Evolutionary conservation across 2,113 vertebrate genomes (phyloP), one percentile per base, ranked within the genome.

Genomic region (Macquaria australasica): DNA sequence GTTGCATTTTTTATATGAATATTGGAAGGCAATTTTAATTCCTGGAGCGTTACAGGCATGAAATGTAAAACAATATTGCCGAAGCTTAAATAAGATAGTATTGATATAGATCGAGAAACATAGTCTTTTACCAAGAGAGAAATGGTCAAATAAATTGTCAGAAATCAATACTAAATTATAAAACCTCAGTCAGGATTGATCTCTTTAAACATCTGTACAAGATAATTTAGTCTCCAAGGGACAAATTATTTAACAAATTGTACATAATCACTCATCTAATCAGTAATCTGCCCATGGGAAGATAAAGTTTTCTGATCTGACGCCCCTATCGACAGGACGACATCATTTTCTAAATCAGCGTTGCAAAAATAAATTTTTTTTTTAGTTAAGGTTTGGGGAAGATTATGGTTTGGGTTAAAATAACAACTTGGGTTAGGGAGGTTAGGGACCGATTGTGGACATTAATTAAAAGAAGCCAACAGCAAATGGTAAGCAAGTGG

Each of bases 261-360:
- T 37, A 43, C 20, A 15, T 70, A 74, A 85, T 81, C 50, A 73
- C 63, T 59, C 63, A 63, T 84, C 53, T 62, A 23, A 31, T 31
- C 28, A 31, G 28, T 31, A 1, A 31, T 31, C 28, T 31, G 28
- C 21, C 12, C 9, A n/a, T 34, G 58, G 63, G 62, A 64, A 23
- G 39, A 45, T 6, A 53, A 77, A 25, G 34, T 8, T 43, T 43
- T 43, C 9, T 43, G 9, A 43, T 43, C 41, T 43, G 39, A 41
- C 39, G 7, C 39, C 7, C 39, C 8, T 41, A 9, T 43, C 10
- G 9, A 14, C 43, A 45, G 43, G 43, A 45, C 43, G 1, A 14
- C 2, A 14, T 43, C 41, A 43, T 12, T 45, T 45, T 14, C 11
- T 14, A 45, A 14, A 45, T 45, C 11, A 45, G 43, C 9, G 3